Evolutionary conservation across 2,113 vertebrate species (phyloP), one percentile per base, ranked within the genome.

Genomic region (Ceratotherium simum): DNA sequence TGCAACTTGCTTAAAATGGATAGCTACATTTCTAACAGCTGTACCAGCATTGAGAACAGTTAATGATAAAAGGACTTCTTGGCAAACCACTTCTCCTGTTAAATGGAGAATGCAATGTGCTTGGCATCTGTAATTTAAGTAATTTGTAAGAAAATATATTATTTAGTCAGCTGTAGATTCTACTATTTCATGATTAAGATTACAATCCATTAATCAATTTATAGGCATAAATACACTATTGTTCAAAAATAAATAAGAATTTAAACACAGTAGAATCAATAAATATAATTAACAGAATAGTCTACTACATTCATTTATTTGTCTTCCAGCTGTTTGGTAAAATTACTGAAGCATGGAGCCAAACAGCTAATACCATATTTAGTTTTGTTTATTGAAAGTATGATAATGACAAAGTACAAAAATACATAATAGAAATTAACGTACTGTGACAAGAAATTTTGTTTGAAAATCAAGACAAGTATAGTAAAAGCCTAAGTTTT

Each of bases 121-220:
- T 96, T 96, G 93, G 95, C 89, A 97, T 79, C 23, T 83, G 82
- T 96, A 96, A 98, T 98, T 97, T 91, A 98, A 97, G 56, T 99
- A 98, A 99, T 99, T 99, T 99, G 98, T 99, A 98, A 98, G 96
- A 97, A 98, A 98, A 98, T 97, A 98, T 97, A 98, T 99, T 98
- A 98, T 93, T 98, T 98, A 98, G 97, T 98, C 98, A 98, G 93
- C 93, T 99, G 98, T 96, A 97, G 91, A 96, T 89, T 95, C 91
- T 23, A 64, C 64, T 97, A 88, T 96, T 98, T 81, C 64, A 70
- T 98, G 98, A 98, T 99, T 98, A 99, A 98, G 98, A 99, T 98
- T 98, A 95, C 94, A 98, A 98, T 97, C 95, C 97, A 99, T 99
- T 99, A 98, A 99, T 99, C 98, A 99, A 98, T 98, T 98, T 99